phyloP scores from a whole-genome alignment of 2,113 vertebrate genomes.

The Tupaia chinensis region DNA sequence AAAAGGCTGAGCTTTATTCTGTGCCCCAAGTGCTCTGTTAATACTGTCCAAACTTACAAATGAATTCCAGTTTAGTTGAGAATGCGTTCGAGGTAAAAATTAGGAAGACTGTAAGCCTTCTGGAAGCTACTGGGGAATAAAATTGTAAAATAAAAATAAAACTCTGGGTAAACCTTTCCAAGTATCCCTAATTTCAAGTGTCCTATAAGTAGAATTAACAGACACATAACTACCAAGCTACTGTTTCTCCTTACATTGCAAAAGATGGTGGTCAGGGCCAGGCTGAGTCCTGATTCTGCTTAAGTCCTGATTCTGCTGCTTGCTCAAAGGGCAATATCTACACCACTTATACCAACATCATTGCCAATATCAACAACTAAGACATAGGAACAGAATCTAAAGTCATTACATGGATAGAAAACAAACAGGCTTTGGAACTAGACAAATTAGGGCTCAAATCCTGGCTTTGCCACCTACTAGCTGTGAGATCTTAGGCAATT shows the following conservation, averaged over 20 bases:
- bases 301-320: not conserved
- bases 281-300: not conserved
- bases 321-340: not conserved
- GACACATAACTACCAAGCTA: conserved; percentile 11
- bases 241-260: not conserved
- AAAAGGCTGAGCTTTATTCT: conserved; percentile 2
- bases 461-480: not conserved
- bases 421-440: not conserved
- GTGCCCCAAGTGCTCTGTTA: not conserved
- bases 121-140: conserved; percentile 18
- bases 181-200: conserved; percentile 50
- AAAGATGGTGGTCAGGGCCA: not conserved
- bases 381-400: not conserved
- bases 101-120: conserved; percentile 20
- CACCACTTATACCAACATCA: not conserved
- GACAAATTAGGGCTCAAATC: not conserved
- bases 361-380: not conserved
- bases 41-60: conserved; percentile 40
- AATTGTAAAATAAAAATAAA: conserved; percentile 60
- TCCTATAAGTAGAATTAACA: conserved; percentile 52
- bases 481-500: not conserved
- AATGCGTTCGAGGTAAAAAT: conserved; percentile 49
- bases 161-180: conserved; percentile 47
- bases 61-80: conserved; percentile 30
- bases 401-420: not conserved